phyloP scores from a whole-genome alignment of 2,113 vertebrate species.

The Pomatostomus ruficeps region DNA sequence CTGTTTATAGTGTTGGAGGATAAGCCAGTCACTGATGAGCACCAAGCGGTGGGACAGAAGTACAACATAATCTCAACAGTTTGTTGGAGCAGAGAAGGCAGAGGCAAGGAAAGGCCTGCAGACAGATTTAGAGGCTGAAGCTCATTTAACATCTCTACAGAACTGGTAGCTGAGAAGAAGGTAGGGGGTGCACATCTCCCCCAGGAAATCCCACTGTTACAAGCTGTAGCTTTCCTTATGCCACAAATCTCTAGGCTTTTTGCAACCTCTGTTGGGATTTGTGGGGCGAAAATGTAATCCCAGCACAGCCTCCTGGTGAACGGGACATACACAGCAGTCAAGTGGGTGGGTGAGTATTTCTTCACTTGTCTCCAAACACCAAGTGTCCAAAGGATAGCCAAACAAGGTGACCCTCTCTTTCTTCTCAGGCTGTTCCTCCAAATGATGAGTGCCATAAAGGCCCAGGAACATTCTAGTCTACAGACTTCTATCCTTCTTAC shows the following conservation, averaged over 20 bases:
- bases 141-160: neutral
- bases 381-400: neutral
- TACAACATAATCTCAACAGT: neutral
- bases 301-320: neutral
- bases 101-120: neutral
- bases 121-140: neutral
- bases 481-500: neutral
- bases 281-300: neutral
- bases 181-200: neutral
- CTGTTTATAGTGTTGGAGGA: neutral
- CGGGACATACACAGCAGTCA: neutral
- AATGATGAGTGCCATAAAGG: neutral
- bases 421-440: neutral
- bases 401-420: neutral
- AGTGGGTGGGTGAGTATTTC: neutral
- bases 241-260: neutral
- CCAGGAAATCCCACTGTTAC: neutral
- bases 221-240: neutral
- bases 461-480: neutral
- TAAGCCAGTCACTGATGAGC: neutral
- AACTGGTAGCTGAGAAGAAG: neutral
- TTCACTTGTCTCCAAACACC: neutral
- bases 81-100: neutral
- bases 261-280: neutral
- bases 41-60: neutral